Conservation (phyloP, 1,140 invertebrate genomes). For the Pomacea maculata region DNA sequence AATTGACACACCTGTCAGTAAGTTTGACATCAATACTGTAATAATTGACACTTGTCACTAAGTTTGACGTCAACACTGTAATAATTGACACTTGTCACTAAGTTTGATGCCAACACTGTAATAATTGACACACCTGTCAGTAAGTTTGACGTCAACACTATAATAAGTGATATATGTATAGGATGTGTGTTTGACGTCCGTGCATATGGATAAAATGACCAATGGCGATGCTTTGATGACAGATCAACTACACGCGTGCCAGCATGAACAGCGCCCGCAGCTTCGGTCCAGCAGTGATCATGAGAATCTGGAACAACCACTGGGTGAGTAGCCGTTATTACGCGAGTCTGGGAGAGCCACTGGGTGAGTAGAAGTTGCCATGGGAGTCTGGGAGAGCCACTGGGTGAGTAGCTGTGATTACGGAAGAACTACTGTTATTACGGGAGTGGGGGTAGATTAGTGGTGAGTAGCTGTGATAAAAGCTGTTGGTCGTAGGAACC, state of each 20-base stretch:
- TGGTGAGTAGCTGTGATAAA: background rate
- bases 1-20: no score
- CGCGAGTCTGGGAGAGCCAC: background rate
- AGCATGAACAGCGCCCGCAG: slow-evolving; percentile 60
- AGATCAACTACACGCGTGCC: slow-evolving; percentile 58
- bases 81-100: no score
- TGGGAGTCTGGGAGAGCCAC: background rate
- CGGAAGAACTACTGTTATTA: slow-evolving; percentile 50
- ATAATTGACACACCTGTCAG: no score
- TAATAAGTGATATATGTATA: no score
- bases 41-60: no score
- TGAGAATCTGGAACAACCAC: slow-evolving; percentile 74
- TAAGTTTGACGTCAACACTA: no score
- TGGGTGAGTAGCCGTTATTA: slow-evolving; percentile 72
- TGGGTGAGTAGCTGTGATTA: background rate
- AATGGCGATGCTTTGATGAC: slow-evolving; percentile 25
- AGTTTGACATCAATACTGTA: no score
- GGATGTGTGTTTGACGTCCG: background rate
- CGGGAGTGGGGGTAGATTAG: background rate
- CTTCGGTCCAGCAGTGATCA: slow-evolving; percentile 68
- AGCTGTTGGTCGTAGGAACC: no score
- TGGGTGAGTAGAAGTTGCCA: background rate
- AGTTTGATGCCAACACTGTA: no score
- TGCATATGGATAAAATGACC: background rate
- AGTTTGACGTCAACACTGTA: no score